These are phyloP conservation scores for Apantesis nais DNA, from an alignment of 2,888 invertebrate species.

Conservation along the genomic window DNA sequence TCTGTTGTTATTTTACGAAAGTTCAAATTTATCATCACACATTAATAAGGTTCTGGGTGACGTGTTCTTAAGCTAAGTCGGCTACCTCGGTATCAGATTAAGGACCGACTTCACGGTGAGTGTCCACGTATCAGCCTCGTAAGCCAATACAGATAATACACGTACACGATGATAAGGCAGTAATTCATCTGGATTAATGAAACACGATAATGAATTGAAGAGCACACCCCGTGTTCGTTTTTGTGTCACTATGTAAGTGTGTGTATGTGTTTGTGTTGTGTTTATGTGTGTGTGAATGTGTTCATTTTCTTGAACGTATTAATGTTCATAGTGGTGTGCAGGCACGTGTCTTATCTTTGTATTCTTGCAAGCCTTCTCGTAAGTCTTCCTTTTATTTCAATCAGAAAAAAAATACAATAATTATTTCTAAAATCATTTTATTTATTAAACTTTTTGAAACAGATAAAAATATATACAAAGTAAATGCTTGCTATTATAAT, in stretches of 20 bases:
- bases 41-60: too few species aligned
- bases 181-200: background rate
- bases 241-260: background rate
- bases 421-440: background rate
- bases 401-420: background rate
- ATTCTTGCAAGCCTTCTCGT: background rate
- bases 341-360: background rate
- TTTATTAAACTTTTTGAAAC: background rate
- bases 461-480: background rate
- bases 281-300: background rate
- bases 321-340: background rate
- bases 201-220: background rate
- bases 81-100: background rate
- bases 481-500: background rate
- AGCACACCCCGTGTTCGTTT: background rate
- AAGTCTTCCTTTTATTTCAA: background rate
- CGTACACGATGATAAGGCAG: background rate
- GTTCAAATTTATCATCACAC: too few species aligned
- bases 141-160: background rate
- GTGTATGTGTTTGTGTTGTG: background rate
- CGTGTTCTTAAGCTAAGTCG: background rate
- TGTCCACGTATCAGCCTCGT: background rate
- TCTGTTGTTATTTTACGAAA: too few species aligned
- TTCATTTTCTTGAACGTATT: background rate
- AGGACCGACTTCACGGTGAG: background rate